Evolutionary conservation across 2,797 vertebrate genomes (phyloP).

Genomic region (Luscinia megarhynchos): DNA sequence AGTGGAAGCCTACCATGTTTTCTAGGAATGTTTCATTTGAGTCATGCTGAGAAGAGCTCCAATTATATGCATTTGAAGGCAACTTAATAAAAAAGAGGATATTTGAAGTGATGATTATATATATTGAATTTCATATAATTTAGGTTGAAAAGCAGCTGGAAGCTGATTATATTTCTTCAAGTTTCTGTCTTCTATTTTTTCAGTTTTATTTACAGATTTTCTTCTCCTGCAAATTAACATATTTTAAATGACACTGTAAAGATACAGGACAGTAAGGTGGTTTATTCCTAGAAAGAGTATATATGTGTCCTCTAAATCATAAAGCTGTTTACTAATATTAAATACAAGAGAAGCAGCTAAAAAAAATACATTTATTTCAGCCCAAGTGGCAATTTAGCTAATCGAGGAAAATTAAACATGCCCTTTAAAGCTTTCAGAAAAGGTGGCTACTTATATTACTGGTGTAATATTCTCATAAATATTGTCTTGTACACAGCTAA

Average conservation of each 20-base stretch:
- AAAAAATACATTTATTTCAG: background rate
- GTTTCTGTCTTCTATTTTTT: background rate
- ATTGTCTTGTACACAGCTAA: background rate
- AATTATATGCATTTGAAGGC: background rate
- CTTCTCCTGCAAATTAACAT: background rate
- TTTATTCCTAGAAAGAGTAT: background rate
- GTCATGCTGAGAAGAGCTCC: background rate
- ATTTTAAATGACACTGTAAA: background rate
- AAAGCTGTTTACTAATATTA: background rate
- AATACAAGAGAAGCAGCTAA: background rate
- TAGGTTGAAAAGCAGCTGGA: background rate
- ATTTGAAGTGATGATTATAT: background rate
- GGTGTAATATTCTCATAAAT: background rate
- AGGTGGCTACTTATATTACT: background rate
- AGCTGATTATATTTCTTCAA: background rate
- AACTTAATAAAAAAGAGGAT: background rate
- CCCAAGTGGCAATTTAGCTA: background rate
- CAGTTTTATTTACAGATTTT: background rate
- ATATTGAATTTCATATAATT: background rate
- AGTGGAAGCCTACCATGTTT: background rate
- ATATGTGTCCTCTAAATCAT: background rate
- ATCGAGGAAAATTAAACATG: background rate
- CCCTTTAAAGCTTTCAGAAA: background rate
- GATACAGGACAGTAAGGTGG: background rate
- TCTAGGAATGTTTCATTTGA: background rate